A percentile compares a stretch with the other conserved stretches of the same genome.
Evolutionary conservation across 2,888 invertebrate genomes (phyloP).

Genomic region (Rhimphoctona megacephalus): DNA sequence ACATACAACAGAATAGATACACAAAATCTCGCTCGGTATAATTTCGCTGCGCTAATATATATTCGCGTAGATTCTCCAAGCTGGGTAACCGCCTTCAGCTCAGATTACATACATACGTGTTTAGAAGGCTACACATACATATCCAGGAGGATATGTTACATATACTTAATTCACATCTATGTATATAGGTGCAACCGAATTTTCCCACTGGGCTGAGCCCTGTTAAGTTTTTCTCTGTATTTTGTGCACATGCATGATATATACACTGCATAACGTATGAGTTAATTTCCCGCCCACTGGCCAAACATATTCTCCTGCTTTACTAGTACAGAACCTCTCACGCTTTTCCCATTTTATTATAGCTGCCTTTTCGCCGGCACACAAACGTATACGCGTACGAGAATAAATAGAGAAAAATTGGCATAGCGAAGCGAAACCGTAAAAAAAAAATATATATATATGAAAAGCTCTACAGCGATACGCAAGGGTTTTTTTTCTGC

Average conservation of each 20-base stretch:
- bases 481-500: neutral
- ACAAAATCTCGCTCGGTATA: conserved; percentile 45
- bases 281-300: conserved; percentile 59
- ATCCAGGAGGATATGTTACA: neutral
- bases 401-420: neutral
- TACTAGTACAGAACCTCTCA: conserved; percentile 13
- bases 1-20: conserved; percentile 47
- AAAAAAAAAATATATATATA: neutral
- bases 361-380: conserved; percentile 3
- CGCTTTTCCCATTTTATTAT: conserved; percentile 34
- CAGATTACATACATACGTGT: neutral
- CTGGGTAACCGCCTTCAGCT: conserved; percentile 15
- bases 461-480: neutral
- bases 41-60: conserved; percentile 46
- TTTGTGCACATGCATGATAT: neutral
- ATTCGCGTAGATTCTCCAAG: conserved; percentile 19
- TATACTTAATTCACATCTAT: conserved; percentile 20
- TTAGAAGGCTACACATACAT: neutral
- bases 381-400: neutral
- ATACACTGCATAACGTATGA: conserved; percentile 50
- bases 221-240: neutral
- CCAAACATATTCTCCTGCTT: conserved; percentile 53
- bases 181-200: conserved; percentile 46
- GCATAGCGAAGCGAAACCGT: neutral
- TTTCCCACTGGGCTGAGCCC: conserved; percentile 34